phyloP scores from a whole-genome alignment of 2,113 vertebrate genomes.

The Bubo bubo region DNA sequence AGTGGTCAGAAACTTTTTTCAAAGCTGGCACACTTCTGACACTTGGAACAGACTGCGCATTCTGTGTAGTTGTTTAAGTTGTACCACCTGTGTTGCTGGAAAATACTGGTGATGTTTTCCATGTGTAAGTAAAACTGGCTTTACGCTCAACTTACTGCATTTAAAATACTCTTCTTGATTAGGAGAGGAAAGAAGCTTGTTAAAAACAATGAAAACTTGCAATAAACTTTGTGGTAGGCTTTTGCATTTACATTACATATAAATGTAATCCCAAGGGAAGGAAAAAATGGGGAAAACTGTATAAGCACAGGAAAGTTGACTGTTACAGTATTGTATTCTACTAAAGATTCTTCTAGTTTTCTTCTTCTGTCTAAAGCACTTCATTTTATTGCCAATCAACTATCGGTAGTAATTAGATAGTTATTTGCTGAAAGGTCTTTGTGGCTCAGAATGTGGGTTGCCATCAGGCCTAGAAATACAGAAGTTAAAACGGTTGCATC shows the following conservation, averaged over 20 bases:
- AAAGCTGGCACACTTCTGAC: background rate
- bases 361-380: background rate
- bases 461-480: background rate
- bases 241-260: background rate
- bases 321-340: background rate
- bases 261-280: background rate
- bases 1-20: background rate
- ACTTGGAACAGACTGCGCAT: background rate
- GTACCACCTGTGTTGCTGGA: accelerated
- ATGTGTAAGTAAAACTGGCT: background rate
- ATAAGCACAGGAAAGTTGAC: background rate
- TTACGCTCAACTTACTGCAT: background rate
- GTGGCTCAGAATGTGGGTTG: background rate
- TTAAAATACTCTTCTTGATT: background rate
- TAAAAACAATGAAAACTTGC: background rate
- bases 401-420: background rate
- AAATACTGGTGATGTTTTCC: background rate
- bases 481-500: background rate
- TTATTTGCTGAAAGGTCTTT: background rate
- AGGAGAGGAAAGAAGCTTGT: background rate
- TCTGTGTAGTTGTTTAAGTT: background rate
- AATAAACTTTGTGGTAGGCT: background rate
- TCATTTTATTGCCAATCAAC: background rate
- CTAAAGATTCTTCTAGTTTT: background rate
- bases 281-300: background rate